A percentile compares a stretch with the other conserved stretches of the same genome.
These are phyloP conservation scores for Drosophila affinis DNA, from an alignment of 2,888 invertebrate species.

Conservation along the genomic window DNA sequence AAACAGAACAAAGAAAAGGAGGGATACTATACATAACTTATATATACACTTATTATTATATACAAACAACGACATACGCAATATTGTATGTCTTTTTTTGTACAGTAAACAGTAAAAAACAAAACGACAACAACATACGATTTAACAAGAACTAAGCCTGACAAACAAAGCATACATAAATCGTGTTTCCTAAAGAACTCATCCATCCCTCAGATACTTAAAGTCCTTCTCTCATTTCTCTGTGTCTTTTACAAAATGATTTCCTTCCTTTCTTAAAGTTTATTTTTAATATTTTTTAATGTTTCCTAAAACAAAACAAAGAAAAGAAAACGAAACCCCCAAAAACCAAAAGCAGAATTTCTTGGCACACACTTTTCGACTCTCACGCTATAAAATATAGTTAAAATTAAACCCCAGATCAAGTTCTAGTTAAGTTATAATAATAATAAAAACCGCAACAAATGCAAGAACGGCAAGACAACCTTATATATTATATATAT, in stretches of 20 bases:
- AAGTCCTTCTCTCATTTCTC: conserved; percentile 54
- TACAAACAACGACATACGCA: conserved; percentile 69
- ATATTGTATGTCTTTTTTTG: conserved; percentile 73
- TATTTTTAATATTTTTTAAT: conserved; percentile 52
- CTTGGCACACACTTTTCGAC: conserved; percentile 73
- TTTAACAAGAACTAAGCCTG: conserved; percentile 70
- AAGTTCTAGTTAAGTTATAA: conserved; percentile 31
- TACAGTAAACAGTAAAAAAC: conserved; percentile 62
- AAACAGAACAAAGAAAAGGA: conserved; percentile 19
- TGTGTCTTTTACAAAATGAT: conserved; percentile 26
- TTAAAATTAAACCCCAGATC: conserved; percentile 37
- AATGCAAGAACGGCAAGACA: conserved; percentile 11
- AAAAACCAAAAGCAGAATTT: conserved; percentile 41
- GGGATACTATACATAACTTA: conserved; percentile 54
- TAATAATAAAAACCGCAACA: conserved; percentile 7
- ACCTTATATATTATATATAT: conserved; percentile 54
- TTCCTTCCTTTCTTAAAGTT: conserved; percentile 16
- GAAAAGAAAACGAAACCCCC: conserved; percentile 32
- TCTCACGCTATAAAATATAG: conserved; percentile 63
- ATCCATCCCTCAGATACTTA: conserved; percentile 34
- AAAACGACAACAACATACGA: conserved; percentile 41
- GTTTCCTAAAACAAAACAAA: conserved; percentile 49
- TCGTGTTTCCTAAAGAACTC: conserved; percentile 67
- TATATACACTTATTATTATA: conserved; percentile 67
- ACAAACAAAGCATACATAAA: conserved; percentile 58